These are phyloP conservation scores for Laupala kohalensis DNA, from an alignment of 1,140 invertebrate species.

Conservation along the genomic window DNA sequence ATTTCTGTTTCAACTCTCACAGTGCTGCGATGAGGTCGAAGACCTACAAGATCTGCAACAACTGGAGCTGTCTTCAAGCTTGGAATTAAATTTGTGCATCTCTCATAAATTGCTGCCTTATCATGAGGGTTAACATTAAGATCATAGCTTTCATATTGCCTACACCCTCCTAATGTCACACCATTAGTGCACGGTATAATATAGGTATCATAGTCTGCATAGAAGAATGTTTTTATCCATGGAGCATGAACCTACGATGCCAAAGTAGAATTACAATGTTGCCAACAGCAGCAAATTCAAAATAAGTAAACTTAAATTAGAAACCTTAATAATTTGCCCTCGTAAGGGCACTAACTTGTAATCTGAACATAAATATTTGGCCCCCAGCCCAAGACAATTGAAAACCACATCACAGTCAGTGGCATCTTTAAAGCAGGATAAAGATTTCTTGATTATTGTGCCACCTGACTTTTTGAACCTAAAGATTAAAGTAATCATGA, in stretches of 20 bases:
- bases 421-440: conserved; percentile 47
- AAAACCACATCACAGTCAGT: conserved; percentile 63
- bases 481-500: conserved; percentile 7
- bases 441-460: conserved; percentile 35
- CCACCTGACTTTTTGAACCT: conserved; percentile 45
- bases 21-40: conserved; percentile 61
- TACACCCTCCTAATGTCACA: conserved; percentile 69
- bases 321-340: conserved; percentile 74
- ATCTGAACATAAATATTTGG: conserved; percentile 64
- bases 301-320: neutral
- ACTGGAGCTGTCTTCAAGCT: conserved; percentile 44
- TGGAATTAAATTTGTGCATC: conserved; percentile 58
- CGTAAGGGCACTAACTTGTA: conserved; percentile 64
- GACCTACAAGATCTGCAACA: conserved; percentile 53
- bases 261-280: neutral
- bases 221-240: conserved; percentile 80
- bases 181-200: conserved; percentile 59
- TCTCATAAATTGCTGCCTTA: conserved; percentile 53
- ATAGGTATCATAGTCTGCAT: conserved; percentile 71
- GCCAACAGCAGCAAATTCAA: neutral
- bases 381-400: conserved; percentile 79
- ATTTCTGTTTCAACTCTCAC: conserved; percentile 61
- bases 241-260: conserved; percentile 59
- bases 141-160: conserved; percentile 68
- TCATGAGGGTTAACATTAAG: conserved; percentile 54